These are phyloP conservation scores for Callionymus lyra DNA, from an alignment of 2,113 vertebrate genomes.

Conservation along the genomic window DNA sequence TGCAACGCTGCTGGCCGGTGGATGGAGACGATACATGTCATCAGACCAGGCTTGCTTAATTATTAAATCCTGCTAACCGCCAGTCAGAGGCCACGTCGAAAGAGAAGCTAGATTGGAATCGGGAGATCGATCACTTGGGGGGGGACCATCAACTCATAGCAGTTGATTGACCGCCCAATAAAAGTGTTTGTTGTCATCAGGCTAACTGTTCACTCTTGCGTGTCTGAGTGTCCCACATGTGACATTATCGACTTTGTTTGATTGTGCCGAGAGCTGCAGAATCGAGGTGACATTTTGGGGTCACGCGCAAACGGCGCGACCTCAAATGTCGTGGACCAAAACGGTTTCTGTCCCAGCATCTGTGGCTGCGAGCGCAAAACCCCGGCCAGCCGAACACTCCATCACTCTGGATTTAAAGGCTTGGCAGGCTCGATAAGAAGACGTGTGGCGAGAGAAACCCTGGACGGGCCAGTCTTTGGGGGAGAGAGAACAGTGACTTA, in stretches of 20 bases:
- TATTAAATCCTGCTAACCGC: constrained; percentile 7
- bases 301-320: constrained; percentile 23
- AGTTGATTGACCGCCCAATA: constrained; percentile 5
- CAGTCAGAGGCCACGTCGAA: too few relatives aligned
- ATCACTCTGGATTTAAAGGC: constrained; percentile 28
- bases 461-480: constrained; percentile 13
- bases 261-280: constrained; percentile 14
- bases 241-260: constrained; percentile 6
- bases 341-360: not conserved
- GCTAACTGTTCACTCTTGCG: constrained; percentile 11
- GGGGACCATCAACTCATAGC: too few relatives aligned
- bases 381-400: constrained; percentile 16
- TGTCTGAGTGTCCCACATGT: constrained; percentile 22
- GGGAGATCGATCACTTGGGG: too few relatives aligned
- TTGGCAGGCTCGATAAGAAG: constrained; percentile 23
- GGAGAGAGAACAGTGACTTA: constrained; percentile 8
- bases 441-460: constrained; percentile 21
- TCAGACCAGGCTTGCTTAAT: constrained; percentile 20
- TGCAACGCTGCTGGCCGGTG: constrained; percentile 33
- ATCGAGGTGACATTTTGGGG: constrained; percentile 47
- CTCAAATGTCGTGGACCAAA: constrained; percentile 16
- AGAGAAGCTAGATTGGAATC: too few relatives aligned
- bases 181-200: constrained; percentile 8
- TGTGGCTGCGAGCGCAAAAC: constrained; percentile 3
- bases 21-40: constrained; percentile 6